Percentiles rank a stretch among this genome's conserved stretches.
Evolutionary conservation across 2,888 invertebrate genomes (phyloP).

Genomic region (Octonoba sinensis): DNA sequence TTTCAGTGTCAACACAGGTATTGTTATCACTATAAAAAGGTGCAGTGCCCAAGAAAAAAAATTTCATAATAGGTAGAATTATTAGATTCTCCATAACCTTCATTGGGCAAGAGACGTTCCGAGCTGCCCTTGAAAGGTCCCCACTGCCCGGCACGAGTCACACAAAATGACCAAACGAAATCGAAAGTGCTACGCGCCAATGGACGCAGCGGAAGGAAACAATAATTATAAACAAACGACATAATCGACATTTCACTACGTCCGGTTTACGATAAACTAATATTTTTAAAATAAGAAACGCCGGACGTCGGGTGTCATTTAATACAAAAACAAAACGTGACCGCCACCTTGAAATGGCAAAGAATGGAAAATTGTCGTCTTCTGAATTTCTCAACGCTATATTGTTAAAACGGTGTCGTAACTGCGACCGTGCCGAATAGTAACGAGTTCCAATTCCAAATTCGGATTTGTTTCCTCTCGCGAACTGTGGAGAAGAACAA

Average conservation of each 20-base stretch:
- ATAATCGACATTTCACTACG: neutral
- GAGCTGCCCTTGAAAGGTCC: slow-evolving; percentile 7
- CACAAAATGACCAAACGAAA: neutral
- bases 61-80: too few relatives aligned
- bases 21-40: too few relatives aligned
- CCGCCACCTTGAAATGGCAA: slow-evolving; percentile 19
- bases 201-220: slow-evolving; percentile 7
- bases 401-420: slow-evolving; percentile 9
- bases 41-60: too few relatives aligned
- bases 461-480: slow-evolving; percentile 2
- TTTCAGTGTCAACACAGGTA: too few relatives aligned
- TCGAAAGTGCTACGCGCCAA: neutral
- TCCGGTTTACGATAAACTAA: slow-evolving; percentile 9
- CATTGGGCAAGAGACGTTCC: neutral
- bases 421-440: slow-evolving; percentile 1
- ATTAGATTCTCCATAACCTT: too few relatives aligned
- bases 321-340: neutral
- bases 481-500: neutral
- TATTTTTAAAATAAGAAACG: slow-evolving; percentile 10
- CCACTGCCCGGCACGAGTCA: slow-evolving; percentile 1
- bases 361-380: neutral
- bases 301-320: slow-evolving; percentile 16
- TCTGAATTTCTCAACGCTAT: slow-evolving; percentile 4
- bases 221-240: slow-evolving; percentile 10
- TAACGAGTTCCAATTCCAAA: neutral